These are phyloP conservation scores for Prionace glauca DNA, from an alignment of 2,797 vertebrate genomes.

Conservation along the genomic window DNA sequence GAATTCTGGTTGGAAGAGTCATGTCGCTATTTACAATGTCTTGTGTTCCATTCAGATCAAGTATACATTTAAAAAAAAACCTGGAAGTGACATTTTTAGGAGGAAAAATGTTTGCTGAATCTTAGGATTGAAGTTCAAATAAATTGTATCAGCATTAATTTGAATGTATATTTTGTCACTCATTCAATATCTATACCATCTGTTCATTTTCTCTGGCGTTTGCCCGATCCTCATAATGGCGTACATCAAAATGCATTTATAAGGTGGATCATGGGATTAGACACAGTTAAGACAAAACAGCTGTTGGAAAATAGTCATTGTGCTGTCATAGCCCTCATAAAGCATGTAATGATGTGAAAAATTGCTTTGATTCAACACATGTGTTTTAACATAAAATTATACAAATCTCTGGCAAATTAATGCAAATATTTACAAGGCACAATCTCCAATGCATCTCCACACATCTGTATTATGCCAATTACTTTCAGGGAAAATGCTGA, in stretches of 20 bases:
- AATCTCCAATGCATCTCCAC: neutral
- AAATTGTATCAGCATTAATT: neutral
- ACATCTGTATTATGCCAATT: neutral
- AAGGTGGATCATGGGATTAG: conserved; percentile 6
- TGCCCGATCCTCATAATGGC: neutral
- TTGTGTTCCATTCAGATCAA: neutral
- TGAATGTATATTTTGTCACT: neutral
- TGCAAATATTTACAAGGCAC: neutral
- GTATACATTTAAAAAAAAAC: neutral
- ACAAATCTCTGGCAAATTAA: neutral
- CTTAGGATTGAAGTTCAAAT: neutral
- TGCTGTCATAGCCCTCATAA: neutral
- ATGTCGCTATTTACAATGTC: neutral
- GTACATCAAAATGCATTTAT: conserved; percentile 11
- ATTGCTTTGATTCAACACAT: conserved; percentile 7
- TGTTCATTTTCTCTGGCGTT: neutral
- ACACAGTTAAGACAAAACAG: conserved; percentile 4
- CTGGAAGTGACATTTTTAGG: neutral
- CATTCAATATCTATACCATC: neutral
- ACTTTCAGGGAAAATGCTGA: neutral
- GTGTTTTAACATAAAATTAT: conserved; percentile 18
- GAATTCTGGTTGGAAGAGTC: neutral
- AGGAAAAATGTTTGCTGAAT: neutral
- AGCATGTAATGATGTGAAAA: conserved; percentile 26
- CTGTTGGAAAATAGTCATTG: conserved; percentile 26